phyloP scores from a whole-genome alignment of 2,888 invertebrate genomes.

The Entomobrya proxima region DNA sequence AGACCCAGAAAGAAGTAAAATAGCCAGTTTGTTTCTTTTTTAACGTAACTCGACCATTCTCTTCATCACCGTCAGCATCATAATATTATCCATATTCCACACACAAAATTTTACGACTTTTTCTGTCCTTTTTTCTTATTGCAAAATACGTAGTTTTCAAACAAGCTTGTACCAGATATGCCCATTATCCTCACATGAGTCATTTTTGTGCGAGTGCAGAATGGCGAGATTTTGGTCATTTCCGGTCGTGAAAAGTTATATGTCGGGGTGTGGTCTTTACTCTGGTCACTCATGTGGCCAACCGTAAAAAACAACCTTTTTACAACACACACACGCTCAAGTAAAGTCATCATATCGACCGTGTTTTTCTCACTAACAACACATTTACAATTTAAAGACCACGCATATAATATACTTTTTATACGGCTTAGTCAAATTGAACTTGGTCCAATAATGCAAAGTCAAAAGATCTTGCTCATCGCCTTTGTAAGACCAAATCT shows the following conservation, averaged over 20 bases:
- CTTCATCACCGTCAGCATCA: neutral
- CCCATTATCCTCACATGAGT: neutral
- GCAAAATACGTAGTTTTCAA: neutral
- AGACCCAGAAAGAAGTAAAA: neutral
- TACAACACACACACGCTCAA: neutral
- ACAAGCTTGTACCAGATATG: neutral
- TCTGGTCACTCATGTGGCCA: constrained; percentile 75
- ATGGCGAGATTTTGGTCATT: constrained; percentile 74
- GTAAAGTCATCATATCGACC: constrained; percentile 22
- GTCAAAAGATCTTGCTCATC: neutral
- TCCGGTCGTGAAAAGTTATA: constrained; percentile 74
- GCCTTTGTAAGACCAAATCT: neutral
- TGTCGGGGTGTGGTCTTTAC: constrained; percentile 74
- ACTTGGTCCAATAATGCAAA: constrained; percentile 57
- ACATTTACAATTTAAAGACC: neutral
- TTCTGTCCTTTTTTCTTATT: neutral
- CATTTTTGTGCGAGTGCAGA: constrained; percentile 34
- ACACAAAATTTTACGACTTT: constrained; percentile 63
- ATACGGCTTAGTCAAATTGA: constrained; percentile 60
- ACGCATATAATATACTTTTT: neutral
- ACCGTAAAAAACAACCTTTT: constrained; percentile 68
- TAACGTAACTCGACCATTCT: constrained; percentile 30
- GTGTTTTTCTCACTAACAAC: neutral
- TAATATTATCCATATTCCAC: constrained; percentile 59
- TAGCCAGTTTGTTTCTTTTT: constrained; percentile 1